Conservation (phyloP, 2,797 vertebrate genomes). For the Podargus strigoides region DNA sequence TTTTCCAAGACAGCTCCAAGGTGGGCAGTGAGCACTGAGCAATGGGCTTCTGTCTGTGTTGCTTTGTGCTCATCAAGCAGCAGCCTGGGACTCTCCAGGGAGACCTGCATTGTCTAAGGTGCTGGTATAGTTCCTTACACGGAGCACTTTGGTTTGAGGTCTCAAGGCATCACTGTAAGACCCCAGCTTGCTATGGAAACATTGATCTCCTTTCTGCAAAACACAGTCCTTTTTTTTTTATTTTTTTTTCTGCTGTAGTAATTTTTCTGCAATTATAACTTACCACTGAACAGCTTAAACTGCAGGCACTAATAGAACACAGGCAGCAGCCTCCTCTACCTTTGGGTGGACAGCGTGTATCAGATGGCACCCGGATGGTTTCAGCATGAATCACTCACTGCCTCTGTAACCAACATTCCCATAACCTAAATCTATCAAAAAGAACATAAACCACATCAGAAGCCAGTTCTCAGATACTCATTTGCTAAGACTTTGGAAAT, state of each 20-base stretch:
- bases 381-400: conserved; percentile 53
- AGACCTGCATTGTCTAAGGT: not conserved
- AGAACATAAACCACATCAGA: conserved; percentile 59
- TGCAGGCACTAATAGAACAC: not conserved
- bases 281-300: not conserved
- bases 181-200: not conserved
- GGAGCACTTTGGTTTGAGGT: not conserved
- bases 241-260: not conserved
- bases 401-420: conserved; percentile 36
- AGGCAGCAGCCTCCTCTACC: conserved; percentile 9
- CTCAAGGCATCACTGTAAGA: not conserved
- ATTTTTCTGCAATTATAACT: not conserved
- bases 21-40: not conserved
- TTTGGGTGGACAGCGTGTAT: not conserved
- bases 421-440: conserved; percentile 51
- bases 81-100: not conserved
- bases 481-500: conserved; percentile 46
- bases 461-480: conserved; percentile 16
- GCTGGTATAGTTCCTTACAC: not conserved
- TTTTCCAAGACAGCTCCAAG: not conserved
- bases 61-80: not conserved
- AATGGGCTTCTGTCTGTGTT: not conserved
- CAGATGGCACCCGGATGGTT: conserved; percentile 34
- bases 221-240: not conserved
- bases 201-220: not conserved